Conservation (phyloP, 2,888 invertebrate species). For the Seira musarum region DNA sequence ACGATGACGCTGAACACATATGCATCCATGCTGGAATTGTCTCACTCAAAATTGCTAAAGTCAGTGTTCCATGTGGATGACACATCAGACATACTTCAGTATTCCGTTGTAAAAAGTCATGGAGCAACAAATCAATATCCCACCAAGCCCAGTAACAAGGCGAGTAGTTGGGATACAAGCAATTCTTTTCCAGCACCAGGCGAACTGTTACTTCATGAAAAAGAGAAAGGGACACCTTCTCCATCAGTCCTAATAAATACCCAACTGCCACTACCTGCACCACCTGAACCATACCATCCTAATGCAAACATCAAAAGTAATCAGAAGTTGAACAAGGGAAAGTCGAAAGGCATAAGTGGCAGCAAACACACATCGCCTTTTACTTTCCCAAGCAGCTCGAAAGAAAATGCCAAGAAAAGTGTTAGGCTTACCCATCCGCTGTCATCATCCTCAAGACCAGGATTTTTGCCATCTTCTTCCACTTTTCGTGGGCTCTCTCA, state of each 20-base stretch:
- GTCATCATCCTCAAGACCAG: neutral
- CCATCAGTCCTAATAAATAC: neutral
- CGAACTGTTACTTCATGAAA: neutral
- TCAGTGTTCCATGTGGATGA: constrained; percentile 54
- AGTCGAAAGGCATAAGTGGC: neutral
- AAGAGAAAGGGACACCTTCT: neutral
- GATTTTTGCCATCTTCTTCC: neutral
- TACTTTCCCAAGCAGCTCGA: neutral
- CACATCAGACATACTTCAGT: constrained; percentile 38
- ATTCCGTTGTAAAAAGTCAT: constrained; percentile 32
- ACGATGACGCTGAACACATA: constrained; percentile 51
- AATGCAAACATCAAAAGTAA: neutral
- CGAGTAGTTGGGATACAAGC: neutral
- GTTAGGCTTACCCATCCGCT: neutral
- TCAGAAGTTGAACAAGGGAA: neutral
- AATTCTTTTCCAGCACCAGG: neutral
- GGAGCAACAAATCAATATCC: constrained; percentile 11
- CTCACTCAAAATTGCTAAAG: constrained; percentile 37
- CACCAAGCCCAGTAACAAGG: neutral
- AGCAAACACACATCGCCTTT: neutral
- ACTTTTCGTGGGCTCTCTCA: neutral
- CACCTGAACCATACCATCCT: neutral
- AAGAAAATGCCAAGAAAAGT: neutral
- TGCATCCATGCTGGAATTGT: constrained; percentile 34
- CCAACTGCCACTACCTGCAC: neutral